These are phyloP conservation scores for Climacteris rufus DNA, from an alignment of 2,113 vertebrate species.

Conservation along the genomic window DNA sequence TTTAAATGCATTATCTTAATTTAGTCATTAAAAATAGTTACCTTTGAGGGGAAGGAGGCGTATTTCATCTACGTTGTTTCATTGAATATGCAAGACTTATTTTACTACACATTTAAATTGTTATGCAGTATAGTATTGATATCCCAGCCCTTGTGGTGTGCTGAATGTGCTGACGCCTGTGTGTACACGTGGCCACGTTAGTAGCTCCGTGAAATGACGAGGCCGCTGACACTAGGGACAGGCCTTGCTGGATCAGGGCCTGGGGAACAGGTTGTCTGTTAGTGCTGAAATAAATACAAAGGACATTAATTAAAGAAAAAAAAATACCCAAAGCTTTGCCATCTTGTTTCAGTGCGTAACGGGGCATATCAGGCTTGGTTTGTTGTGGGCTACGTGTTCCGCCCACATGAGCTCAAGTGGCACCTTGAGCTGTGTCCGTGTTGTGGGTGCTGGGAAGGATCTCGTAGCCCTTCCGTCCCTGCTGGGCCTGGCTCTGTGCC, in stretches of 20 bases:
- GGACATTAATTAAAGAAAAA: neutral
- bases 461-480: accelerated
- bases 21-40: neutral
- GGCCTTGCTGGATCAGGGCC: neutral
- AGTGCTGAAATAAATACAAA: neutral
- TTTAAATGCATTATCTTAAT: neutral
- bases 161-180: accelerated
- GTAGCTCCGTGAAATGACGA: neutral
- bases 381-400: accelerated
- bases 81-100: neutral
- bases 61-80: neutral
- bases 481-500: accelerated
- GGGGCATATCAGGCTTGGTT: accelerated
- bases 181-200: accelerated
- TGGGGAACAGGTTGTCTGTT: neutral
- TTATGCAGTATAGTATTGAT: neutral
- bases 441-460: accelerated
- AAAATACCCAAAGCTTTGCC: too few species aligned
- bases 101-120: neutral
- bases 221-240: neutral
- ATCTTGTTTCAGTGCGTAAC: accelerated
- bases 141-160: neutral
- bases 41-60: neutral
- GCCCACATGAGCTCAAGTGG: accelerated
- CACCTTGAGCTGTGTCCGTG: accelerated